Evolutionary conservation across 2,113 vertebrate genomes (phyloP).

Genomic region (Oxyruncus cristatus): DNA sequence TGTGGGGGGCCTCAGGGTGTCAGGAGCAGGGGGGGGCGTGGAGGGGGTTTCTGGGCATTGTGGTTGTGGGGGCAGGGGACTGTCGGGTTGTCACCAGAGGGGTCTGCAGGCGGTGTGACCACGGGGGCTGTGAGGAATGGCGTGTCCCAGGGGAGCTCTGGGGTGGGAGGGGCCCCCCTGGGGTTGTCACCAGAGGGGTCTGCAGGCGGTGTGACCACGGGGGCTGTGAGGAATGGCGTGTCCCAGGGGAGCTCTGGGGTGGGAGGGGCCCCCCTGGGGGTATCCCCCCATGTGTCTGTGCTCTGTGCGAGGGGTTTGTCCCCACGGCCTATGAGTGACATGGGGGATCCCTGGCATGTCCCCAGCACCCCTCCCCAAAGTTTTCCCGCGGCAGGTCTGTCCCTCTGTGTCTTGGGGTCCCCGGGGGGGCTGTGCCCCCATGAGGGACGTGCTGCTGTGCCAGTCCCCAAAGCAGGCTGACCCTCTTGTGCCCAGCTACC

Average conservation of each 20-base stretch:
- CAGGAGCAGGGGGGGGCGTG: neutral
- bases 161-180: no score
- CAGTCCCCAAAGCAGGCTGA: neutral
- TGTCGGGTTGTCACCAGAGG: no score
- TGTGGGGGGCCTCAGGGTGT: neutral
- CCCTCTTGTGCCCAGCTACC: fast-evolving
- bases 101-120: fast-evolving
- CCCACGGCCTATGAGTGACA: neutral
- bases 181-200: neutral
- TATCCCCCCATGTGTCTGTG: neutral
- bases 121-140: fast-evolving
- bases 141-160: neutral
- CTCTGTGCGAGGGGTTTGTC: fast-evolving
- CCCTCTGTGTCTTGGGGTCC: fast-evolving
- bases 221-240: fast-evolving
- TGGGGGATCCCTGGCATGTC: fast-evolving
- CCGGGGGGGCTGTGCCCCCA: fast-evolving
- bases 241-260: neutral
- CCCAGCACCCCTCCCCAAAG: fast-evolving
- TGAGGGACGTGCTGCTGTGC: fast-evolving
- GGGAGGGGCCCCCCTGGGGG: no score
- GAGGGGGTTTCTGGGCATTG: neutral
- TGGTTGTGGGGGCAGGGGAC: neutral
- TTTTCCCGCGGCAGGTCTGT: fast-evolving
- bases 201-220: fast-evolving